Evolutionary conservation across 2,797 vertebrate genomes (phyloP), one percentile per base, ranked within the genome.

Genomic region (Amblyopsis hoosieri): DNA sequence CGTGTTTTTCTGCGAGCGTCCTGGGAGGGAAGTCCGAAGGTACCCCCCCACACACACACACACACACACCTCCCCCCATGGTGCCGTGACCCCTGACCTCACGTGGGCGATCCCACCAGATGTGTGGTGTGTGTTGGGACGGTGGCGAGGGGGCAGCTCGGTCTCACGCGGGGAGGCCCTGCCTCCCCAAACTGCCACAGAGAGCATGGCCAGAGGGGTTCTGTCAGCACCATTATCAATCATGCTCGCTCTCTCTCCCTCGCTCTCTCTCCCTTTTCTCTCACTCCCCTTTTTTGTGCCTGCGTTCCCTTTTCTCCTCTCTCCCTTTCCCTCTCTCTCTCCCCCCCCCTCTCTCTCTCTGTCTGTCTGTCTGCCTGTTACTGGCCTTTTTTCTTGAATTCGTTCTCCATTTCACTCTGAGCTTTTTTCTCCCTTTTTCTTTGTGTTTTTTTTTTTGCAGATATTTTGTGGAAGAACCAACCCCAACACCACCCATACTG

Each of bases 191-290:
- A 90, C 90, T 92, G 90, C 89, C 89, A 91, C 87, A 88, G 89
- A 92, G 89, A 90, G 90, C 89, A 90, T 90, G 89, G 90, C 90
- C 90, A 91, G 90, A 91, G 89, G 90, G 90, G 84, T 88, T 91
- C 89, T 91, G 90, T 91, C 90, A 90, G 89, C 90, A 92, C 85
- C 86, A 81, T 91, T 92, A 92, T 92, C 90, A 92, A 92, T 92
- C 90, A 92, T 89, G 85, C 89, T 85, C 89, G 79, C 87, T 85
- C 83, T 75, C 80, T 82, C 79, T 84, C 84, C 80, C 76, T 84
- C 79, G 83, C 72, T 62, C 79, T 78, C 70, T 60, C 69, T 80
- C 71, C 78, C 74, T 72, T 71, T 71, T 49, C 53, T 54, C 8
- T 52, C 29, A 48, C 12, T 48, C 46, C 52, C 54, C 55, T 52